phyloP scores from a whole-genome alignment of 2,797 vertebrate species.

The Phataginus tricuspis region DNA sequence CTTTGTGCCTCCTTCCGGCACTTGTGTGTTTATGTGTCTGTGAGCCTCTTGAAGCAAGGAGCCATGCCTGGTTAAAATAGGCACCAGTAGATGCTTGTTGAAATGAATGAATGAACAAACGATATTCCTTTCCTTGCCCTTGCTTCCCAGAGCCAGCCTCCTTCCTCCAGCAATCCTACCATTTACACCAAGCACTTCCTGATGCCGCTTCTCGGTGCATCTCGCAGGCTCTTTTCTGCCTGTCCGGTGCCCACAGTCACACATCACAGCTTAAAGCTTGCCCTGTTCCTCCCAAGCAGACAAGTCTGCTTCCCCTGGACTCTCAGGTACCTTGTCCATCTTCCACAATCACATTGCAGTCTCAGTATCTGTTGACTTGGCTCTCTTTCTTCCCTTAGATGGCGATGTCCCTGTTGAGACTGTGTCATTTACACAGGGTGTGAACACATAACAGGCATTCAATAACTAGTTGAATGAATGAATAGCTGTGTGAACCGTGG shows the following conservation, averaged over 20 bases:
- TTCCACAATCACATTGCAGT: not conserved
- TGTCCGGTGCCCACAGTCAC: not conserved
- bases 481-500: not conserved
- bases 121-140: not conserved
- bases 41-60: not conserved
- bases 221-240: not conserved
- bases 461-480: not conserved
- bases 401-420: not conserved
- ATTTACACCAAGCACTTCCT: fast-evolving
- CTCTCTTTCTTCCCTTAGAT: not conserved
- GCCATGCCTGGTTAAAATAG: not conserved
- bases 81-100: not conserved
- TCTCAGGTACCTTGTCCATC: not conserved
- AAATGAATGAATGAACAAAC: not conserved
- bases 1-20: not conserved
- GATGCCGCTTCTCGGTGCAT: not conserved
- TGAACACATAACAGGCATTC: not conserved
- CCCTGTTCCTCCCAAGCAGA: not conserved
- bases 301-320: not conserved
- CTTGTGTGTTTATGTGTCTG: not conserved
- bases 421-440: not conserved
- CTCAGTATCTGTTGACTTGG: not conserved
- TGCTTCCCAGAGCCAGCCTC: not conserved
- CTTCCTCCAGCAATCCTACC: not conserved
- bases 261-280: not conserved